Evolutionary conservation across 1,140 invertebrate species (phyloP).

Genomic region (Platorchestia sp.): DNA sequence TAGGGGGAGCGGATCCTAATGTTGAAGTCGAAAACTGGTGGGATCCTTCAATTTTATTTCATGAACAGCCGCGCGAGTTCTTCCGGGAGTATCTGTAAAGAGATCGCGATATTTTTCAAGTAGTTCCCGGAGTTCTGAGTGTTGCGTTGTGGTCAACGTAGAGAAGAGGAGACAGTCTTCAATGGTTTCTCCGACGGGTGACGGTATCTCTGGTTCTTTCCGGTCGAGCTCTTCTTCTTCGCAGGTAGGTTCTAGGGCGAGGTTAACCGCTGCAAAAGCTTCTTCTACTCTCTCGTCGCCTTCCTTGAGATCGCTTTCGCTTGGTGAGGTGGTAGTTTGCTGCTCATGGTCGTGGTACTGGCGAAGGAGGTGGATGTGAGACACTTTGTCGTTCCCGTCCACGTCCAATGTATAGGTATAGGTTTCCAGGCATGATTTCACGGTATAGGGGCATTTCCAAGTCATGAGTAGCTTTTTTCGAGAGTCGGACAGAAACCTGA

Average conservation of each 20-base stretch:
- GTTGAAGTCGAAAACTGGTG: not conserved
- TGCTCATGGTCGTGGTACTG: not conserved
- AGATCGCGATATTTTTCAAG: not conserved
- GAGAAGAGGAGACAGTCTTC: no score
- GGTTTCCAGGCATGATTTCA: not conserved
- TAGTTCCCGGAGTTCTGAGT: no score
- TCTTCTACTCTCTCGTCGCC: not conserved
- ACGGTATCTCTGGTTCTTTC: not conserved
- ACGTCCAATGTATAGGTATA: not conserved
- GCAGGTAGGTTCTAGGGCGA: not conserved
- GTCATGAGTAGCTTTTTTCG: not conserved
- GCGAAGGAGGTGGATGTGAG: not conserved
- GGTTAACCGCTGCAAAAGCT: not conserved
- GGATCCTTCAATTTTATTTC: conserved; percentile 12
- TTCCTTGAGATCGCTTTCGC: not conserved
- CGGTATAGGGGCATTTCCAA: not conserved
- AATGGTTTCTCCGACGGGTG: not conserved
- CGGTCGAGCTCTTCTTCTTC: not conserved
- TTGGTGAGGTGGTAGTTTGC: not conserved
- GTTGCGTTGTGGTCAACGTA: no score
- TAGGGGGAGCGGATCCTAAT: not conserved
- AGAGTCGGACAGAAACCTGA: not conserved
- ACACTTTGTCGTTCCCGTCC: not conserved
- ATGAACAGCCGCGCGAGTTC: not conserved
- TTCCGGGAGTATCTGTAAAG: not conserved